These are phyloP conservation scores for Tigriopus californicus DNA, from an alignment of 2,888 invertebrate genomes.

Conservation along the genomic window DNA sequence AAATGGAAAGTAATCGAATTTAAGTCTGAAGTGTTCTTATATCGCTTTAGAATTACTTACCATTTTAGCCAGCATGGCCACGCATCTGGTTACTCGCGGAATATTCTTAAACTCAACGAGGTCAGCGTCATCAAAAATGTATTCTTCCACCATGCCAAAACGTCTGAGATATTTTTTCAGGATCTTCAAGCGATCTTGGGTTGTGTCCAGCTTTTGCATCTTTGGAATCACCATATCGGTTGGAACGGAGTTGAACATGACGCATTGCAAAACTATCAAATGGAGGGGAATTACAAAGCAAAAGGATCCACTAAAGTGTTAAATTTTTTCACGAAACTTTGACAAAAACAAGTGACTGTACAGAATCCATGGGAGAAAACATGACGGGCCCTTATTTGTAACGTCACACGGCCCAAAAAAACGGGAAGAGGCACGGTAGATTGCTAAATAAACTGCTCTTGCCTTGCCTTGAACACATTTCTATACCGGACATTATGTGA, in stretches of 20 bases:
- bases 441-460: no score
- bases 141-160: constrained; percentile 2
- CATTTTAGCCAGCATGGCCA: constrained; percentile 10
- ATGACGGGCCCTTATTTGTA: no score
- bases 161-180: not conserved
- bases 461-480: no score
- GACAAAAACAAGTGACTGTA: no score
- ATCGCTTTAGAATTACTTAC: not conserved
- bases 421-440: no score
- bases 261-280: not conserved
- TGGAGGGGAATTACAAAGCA: not conserved
- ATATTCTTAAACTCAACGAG: constrained; percentile 5
- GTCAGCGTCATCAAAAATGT: not conserved
- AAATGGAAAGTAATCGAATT: not conserved
- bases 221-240: not conserved
- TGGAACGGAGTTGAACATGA: constrained; percentile 10
- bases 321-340: no score
- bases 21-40: not conserved
- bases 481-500: no score
- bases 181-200: not conserved
- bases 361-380: no score
- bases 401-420: no score
- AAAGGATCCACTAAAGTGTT: no score
- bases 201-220: not conserved
- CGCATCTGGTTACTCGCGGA: constrained; percentile 1